Conservation (phyloP, 2,113 vertebrate species). For the Alexandromys fortis region DNA sequence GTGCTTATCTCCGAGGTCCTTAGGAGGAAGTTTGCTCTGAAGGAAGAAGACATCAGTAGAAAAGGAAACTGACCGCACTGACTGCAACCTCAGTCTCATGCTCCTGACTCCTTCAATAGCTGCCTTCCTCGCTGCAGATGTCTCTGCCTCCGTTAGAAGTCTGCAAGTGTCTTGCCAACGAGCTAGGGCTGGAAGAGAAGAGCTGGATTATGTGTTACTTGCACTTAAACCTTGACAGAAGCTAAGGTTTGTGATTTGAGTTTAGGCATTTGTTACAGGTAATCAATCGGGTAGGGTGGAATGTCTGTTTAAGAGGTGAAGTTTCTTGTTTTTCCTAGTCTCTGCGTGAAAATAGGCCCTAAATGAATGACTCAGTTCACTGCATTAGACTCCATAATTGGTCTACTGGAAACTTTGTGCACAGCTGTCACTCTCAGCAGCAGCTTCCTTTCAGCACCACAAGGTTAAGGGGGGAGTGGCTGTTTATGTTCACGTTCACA, state of each 20-base stretch:
- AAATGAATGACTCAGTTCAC: slow-evolving; percentile 72
- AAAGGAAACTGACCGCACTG: slow-evolving; percentile 86
- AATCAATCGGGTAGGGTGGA: slow-evolving; percentile 20
- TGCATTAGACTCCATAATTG: slow-evolving; percentile 70
- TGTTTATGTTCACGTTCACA: slow-evolving; percentile 55
- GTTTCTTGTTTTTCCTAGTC: slow-evolving; percentile 64
- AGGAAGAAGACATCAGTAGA: slow-evolving; percentile 91
- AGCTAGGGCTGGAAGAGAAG: slow-evolving; percentile 58
- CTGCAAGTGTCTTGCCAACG: slow-evolving; percentile 62
- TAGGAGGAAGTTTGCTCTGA: slow-evolving; percentile 95
- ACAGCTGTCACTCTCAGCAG: slow-evolving; percentile 62
- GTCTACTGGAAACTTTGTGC: slow-evolving; percentile 64
- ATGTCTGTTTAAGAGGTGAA: slow-evolving; percentile 51
- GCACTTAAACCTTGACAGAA: slow-evolving; percentile 58
- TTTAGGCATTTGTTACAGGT: slow-evolving; percentile 61
- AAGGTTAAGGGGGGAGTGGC: slow-evolving; percentile 34
- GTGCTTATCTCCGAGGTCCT: slow-evolving; percentile 95
- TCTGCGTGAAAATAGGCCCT: slow-evolving; percentile 66
- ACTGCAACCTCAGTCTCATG: slow-evolving; percentile 66
- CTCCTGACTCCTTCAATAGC: slow-evolving; percentile 76
- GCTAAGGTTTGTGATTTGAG: slow-evolving; percentile 60
- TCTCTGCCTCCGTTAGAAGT: slow-evolving; percentile 73
- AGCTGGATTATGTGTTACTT: slow-evolving; percentile 55
- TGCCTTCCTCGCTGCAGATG: slow-evolving; percentile 74
- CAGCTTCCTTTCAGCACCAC: slow-evolving; percentile 54